phyloP scores from a whole-genome alignment of 2,797 vertebrate genomes.

The Neoniphon sammara region DNA sequence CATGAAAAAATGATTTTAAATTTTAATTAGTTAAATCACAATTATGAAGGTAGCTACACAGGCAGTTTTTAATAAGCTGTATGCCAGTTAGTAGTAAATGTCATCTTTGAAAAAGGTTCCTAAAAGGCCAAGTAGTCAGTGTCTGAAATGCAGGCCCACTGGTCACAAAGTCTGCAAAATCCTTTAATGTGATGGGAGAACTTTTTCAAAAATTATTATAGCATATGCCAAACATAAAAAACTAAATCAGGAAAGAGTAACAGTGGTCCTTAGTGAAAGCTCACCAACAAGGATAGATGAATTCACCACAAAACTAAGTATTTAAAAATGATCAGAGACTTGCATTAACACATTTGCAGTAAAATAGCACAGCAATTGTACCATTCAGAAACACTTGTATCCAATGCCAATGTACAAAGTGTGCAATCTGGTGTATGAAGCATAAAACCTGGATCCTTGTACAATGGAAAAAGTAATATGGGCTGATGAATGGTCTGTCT shows the following conservation, averaged over 20 bases:
- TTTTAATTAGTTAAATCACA: background rate
- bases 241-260: background rate
- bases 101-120: background rate
- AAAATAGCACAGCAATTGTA: background rate
- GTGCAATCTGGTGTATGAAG: background rate
- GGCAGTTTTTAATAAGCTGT: too few relatives aligned
- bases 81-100: background rate
- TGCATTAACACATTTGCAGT: background rate
- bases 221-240: background rate
- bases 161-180: background rate
- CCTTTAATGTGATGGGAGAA: background rate
- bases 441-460: background rate
- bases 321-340: slow-evolving; percentile 5
- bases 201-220: background rate
- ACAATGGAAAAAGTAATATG: background rate
- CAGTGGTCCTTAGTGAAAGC: background rate
- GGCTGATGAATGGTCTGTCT: background rate
- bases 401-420: background rate
- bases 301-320: slow-evolving; percentile 16
- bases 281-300: background rate
- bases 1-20: background rate
- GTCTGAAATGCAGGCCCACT: too few relatives aligned
- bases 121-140: background rate
- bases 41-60: background rate
- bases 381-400: slow-evolving; percentile 8